Evolutionary conservation across 2,797 vertebrate species (phyloP), one percentile per base, ranked within the genome.

Genomic region (Lepilemur septentrionalis): DNA sequence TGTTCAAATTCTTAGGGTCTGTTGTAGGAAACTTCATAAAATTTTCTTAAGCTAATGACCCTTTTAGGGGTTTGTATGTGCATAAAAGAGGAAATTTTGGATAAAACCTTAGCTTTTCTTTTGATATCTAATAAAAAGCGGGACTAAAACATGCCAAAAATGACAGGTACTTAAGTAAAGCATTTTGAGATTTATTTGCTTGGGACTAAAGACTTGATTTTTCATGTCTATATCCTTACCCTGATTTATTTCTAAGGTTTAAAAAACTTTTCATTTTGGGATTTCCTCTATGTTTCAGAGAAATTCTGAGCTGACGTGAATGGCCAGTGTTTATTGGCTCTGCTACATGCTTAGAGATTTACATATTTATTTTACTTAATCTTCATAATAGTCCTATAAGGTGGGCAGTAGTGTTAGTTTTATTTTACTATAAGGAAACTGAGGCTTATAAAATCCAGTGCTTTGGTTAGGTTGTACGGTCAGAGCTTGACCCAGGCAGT

Each of bases 161-260:
- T 72, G 87, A 81, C 63, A 85, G 35, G 18, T 30, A 9, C 46
- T 88, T 83, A 88, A 85, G 88, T 81, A 93, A 88, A 97, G 61
- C 41, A 63, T 46, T 78, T 73, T 73, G 61, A 97, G 73, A 83
- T 78, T 59, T 90, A 86, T 55, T 46, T 86, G 52, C 7, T 38
- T 85, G 82, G 43, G 15, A 84, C 87, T 52, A 89, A 84, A 88
- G 57, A 59, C 18, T 92, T 0, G 22, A 80, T 63, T 63, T 94
- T 22, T 50, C 6, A 82, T 10, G 13, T 46, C 25, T 80, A 18
- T 65, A 83, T 72, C 7, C 12, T 89, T 91, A 46, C 4, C 59
- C 32, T 81, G 57, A 82, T 87, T 75, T 83, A 93, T 46, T 95
- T 85, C 80, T 80, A 88, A 59, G 30, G 11, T 63, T 25, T 69